A percentile compares a stretch with the other conserved stretches of the same genome.
These are phyloP conservation scores for Tachysurus fulvidraco DNA, from an alignment of 2,113 vertebrate genomes.

Conservation along the genomic window DNA sequence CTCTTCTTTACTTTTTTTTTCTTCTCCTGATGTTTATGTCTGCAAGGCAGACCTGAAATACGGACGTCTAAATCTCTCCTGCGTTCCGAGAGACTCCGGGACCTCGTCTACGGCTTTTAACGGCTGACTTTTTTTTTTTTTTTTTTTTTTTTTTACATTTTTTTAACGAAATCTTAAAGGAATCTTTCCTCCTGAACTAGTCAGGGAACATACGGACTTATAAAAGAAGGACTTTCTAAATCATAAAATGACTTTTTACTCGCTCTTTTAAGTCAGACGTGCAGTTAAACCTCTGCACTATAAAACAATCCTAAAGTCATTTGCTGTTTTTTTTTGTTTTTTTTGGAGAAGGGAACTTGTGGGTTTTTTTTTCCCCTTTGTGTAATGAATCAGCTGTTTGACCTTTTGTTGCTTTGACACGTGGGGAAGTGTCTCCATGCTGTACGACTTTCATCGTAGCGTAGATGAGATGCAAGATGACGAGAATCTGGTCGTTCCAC, in stretches of 20 bases:
- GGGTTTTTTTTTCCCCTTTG: slow-evolving; percentile 16
- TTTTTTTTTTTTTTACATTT: slow-evolving; percentile 25
- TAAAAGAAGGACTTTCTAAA: not conserved
- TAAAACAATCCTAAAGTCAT: slow-evolving; percentile 20
- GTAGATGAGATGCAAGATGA: not conserved
- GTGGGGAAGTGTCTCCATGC: not conserved
- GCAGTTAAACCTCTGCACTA: slow-evolving; percentile 16
- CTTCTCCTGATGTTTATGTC: slow-evolving; percentile 39
- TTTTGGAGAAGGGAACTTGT: slow-evolving; percentile 7
- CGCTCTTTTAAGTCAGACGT: slow-evolving; percentile 3
- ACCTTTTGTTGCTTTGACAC: slow-evolving; percentile 38
- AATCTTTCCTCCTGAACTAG: slow-evolving; percentile 46
- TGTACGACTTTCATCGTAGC: not conserved
- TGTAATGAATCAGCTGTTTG: slow-evolving; percentile 44
- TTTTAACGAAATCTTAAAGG: slow-evolving; percentile 27
- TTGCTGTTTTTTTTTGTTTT: not conserved
- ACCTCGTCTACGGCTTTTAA: slow-evolving; percentile 38
- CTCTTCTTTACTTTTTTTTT: not conserved
- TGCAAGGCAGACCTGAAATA: slow-evolving; percentile 52
- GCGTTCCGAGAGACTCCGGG: not conserved
- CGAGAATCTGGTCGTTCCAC: not conserved
- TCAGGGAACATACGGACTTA: slow-evolving; percentile 17
- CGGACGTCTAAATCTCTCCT: slow-evolving; percentile 16
- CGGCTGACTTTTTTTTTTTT: slow-evolving; percentile 20
- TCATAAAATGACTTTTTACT: not conserved